Evolutionary conservation across 2,888 invertebrate genomes (phyloP), one percentile per base, ranked within the genome.

Genomic region (Clepsis dumicolana): DNA sequence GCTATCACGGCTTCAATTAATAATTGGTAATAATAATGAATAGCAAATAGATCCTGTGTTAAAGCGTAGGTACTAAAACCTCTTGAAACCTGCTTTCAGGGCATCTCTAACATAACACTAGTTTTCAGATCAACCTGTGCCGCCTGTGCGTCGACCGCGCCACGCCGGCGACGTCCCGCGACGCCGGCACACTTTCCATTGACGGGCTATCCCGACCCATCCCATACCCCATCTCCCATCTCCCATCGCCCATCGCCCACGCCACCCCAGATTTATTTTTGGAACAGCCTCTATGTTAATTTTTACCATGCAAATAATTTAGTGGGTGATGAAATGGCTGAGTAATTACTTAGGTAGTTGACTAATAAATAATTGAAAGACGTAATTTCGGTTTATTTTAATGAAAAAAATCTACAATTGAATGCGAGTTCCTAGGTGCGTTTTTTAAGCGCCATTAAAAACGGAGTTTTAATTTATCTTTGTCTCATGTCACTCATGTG

Each of bases 131-230:
- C 69, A 70, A 48, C 60, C 71, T 69, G 70, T 72, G 65, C 69
- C 68, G 41, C 60, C 71, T 69, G 70, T 72, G 65, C 64, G 76
- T 85, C 86, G 94, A 25, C 3, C 59, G 59, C 59, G 94, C 86
- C 94, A 82, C 83, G 81, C 76, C 85, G 93, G 88, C 94, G 82
- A 81, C 84, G 68, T 4, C 41, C 27, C 93, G 85, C 86, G 82
- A 72, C 77, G 77, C 86, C 90, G 94, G 90, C 90, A 89, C 87
- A 87, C 86, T 89, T 89, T 87, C 88, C 90, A 90, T 91, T 91
- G 93, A 91, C 90, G 86, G 88, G 81, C 76, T 77, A 77, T 76
- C 79, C 71, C 79, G 79, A 79, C 83, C 82, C 76, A 74, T 68
- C 63, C 68, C 81, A 80, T 74, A 77, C 74, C 72, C 73, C 75